phyloP scores from a whole-genome alignment of 2,888 invertebrate genomes.

The Pristionchus fissidentatus region DNA sequence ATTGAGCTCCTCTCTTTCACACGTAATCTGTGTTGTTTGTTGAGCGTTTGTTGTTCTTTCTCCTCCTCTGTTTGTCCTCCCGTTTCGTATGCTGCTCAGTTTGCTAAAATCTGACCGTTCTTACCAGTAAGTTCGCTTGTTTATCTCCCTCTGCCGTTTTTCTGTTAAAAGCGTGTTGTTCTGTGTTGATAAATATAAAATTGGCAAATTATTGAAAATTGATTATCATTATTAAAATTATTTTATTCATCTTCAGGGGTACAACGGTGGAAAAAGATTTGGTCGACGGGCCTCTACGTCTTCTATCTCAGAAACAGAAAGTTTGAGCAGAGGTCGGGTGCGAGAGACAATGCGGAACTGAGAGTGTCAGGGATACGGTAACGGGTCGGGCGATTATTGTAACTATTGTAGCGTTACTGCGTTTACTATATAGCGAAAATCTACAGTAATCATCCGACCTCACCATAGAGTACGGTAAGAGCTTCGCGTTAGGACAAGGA shows the following conservation, averaged over 20 bases:
- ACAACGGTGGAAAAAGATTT: not conserved
- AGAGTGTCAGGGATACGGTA: no score
- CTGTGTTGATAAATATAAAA: constrained; percentile 39
- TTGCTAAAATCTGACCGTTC: constrained; percentile 36
- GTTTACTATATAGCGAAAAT: not conserved
- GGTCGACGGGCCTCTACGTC: not conserved
- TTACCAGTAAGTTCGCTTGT: constrained; percentile 33
- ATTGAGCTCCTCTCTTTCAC: constrained; percentile 38
- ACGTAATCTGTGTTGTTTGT: constrained; percentile 22
- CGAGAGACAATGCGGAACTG: not conserved
- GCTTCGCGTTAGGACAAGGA: not conserved
- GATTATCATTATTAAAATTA: no score
- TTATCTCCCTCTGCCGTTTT: no score
- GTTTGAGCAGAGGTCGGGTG: not conserved
- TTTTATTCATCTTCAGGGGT: constrained; percentile 9
- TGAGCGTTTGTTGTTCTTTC: constrained; percentile 42
- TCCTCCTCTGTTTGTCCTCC: not conserved
- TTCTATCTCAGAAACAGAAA: not conserved
- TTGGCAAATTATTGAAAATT: no score
- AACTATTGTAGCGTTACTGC: not conserved
- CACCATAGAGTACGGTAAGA: not conserved
- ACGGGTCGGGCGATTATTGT: not conserved
- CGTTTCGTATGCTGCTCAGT: constrained; percentile 18
- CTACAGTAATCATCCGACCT: not conserved
- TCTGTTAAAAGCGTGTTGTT: constrained; percentile 36